Evolutionary conservation across 2,113 vertebrate species (phyloP).

Genomic region (Siphamia tubifer): DNA sequence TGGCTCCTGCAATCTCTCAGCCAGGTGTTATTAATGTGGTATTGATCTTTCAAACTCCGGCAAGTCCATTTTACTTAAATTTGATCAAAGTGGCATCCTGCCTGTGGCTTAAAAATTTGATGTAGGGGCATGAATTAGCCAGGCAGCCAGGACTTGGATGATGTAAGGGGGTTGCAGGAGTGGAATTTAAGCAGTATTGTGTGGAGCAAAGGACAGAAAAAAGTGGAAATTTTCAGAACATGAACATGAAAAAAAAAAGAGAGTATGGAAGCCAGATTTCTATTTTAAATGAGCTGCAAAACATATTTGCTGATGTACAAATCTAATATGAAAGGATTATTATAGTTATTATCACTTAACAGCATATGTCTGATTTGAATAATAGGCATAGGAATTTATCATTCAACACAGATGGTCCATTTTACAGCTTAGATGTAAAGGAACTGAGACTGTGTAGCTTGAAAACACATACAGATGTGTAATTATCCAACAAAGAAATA

Average conservation of each 20-base stretch:
- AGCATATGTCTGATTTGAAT: conserved; percentile 47
- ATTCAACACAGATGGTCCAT: conserved; percentile 26
- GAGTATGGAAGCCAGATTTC: conserved; percentile 9
- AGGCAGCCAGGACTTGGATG: conserved; percentile 16
- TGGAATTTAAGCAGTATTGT: conserved; percentile 10
- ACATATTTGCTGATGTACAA: conserved; percentile 27
- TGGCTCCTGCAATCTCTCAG: conserved; percentile 34
- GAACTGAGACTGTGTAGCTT: not conserved
- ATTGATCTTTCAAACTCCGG: conserved; percentile 73
- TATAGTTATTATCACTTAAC: conserved; percentile 50
- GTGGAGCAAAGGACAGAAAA: not conserved
- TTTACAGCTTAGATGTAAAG: conserved; percentile 31
- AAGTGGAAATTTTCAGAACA: conserved; percentile 18
- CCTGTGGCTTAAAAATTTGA: conserved; percentile 45
- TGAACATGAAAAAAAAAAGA: conserved; percentile 44
- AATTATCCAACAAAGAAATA: conserved; percentile 56
- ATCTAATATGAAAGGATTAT: conserved; percentile 23
- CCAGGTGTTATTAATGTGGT: conserved; percentile 76
- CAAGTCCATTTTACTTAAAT: conserved; percentile 77
- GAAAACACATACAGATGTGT: conserved; percentile 41
- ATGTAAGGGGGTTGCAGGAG: conserved; percentile 15
- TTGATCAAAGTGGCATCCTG: conserved; percentile 72
- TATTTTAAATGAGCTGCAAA: conserved; percentile 22
- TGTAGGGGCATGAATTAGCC: conserved; percentile 33
- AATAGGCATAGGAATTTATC: conserved; percentile 28